Evolutionary conservation across 2,888 invertebrate genomes (phyloP).

Genomic region (Drosophila peninsularis): DNA sequence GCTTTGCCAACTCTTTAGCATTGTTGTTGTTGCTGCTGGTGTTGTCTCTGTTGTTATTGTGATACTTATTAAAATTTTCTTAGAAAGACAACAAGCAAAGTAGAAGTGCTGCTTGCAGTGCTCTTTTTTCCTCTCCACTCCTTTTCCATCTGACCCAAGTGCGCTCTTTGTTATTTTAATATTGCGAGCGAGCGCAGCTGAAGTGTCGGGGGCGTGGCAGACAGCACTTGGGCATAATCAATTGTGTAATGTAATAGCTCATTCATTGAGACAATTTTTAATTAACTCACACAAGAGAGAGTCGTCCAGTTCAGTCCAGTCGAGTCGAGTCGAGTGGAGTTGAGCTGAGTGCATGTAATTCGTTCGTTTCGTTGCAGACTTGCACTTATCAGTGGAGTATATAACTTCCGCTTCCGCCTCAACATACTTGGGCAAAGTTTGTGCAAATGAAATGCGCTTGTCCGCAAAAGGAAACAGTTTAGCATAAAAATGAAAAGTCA

Average conservation of each 20-base stretch:
- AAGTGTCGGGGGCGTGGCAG: conserved; percentile 14
- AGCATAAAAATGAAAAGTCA: conserved; percentile 67
- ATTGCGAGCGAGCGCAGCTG: conserved; percentile 23
- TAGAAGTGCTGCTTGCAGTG: conserved; percentile 25
- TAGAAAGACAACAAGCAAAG: conserved; percentile 51
- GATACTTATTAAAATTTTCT: conserved; percentile 64
- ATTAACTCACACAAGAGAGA: conserved; percentile 50
- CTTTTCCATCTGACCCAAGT: conserved; percentile 45
- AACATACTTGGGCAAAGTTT: conserved; percentile 60
- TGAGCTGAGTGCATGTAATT: conserved; percentile 18
- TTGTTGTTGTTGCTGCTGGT: conserved; percentile 32
- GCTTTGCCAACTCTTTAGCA: conserved; percentile 43
- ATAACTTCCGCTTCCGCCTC: conserved; percentile 71
- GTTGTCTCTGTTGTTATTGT: conserved; percentile 36
- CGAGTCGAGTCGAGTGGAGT: too few relatives aligned
- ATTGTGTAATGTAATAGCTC: conserved; percentile 64
- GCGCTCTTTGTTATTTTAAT: conserved; percentile 59
- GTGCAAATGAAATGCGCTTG: conserved; percentile 65
- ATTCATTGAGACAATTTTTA: conserved; percentile 60
- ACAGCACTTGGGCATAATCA: conserved; percentile 58
- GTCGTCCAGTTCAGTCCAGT: too few relatives aligned
- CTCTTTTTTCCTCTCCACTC: conserved; percentile 2
- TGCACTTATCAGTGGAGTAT: conserved; percentile 55
- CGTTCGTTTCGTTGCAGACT: conserved; percentile 28
- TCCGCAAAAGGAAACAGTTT: conserved; percentile 66